Percentiles rank a stretch among this genome's conserved stretches.
These are phyloP conservation scores for Hirudinaria manillensis DNA, from an alignment of 2,888 invertebrate genomes.

Conservation along the genomic window DNA sequence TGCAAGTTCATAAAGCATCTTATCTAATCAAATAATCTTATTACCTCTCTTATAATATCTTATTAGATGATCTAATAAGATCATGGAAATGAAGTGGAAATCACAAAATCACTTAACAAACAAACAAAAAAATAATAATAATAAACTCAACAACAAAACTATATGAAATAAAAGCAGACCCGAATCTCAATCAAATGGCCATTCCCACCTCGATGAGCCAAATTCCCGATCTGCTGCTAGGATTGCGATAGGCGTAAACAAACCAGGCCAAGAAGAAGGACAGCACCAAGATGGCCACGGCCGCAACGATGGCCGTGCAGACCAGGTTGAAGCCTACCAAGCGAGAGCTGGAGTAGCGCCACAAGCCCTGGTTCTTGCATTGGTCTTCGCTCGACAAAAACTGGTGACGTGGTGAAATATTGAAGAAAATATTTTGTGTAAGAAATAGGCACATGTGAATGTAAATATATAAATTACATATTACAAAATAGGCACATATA, in stretches of 20 bases:
- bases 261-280: slow-evolving; percentile 65
- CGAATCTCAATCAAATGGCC: neutral
- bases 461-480: neutral
- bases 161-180: too few species aligned
- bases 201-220: slow-evolving; percentile 70
- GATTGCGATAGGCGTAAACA: slow-evolving; percentile 89
- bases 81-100: neutral
- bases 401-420: neutral
- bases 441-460: neutral
- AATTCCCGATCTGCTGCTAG: slow-evolving; percentile 89
- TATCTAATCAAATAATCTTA: too few species aligned
- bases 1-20: slow-evolving; percentile 55
- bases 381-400: slow-evolving; percentile 10
- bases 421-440: neutral
- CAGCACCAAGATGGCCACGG: slow-evolving; percentile 29
- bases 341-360: neutral
- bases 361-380: slow-evolving; percentile 12
- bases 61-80: too few species aligned
- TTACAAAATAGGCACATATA: too few species aligned
- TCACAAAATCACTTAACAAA: too few species aligned
- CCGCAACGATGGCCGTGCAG: slow-evolving; percentile 11
- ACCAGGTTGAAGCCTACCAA: neutral
- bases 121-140: too few species aligned
- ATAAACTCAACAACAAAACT: too few species aligned
- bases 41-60: too few species aligned